Conservation (phyloP, 2,888 invertebrate genomes). For the Monoplex corrugatus region DNA sequence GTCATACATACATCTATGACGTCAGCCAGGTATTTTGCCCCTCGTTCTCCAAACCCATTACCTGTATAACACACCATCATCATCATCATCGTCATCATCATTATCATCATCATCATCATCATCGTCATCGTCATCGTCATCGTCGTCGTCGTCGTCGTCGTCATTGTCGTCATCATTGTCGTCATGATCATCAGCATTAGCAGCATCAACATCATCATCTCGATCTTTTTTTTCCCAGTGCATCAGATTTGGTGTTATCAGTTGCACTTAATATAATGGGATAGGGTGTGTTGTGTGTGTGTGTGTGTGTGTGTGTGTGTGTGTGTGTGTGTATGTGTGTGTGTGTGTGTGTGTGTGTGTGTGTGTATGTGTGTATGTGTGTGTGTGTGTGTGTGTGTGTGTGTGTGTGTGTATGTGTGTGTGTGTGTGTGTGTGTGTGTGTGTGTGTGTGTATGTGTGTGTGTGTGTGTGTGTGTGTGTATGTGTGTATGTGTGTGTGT, state of each 20-base stretch:
- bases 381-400: too few species aligned
- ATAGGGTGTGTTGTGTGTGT: too few species aligned
- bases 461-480: conserved; percentile 2
- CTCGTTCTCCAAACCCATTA: conserved; percentile 57
- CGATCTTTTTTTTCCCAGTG: too few species aligned
- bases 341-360: too few species aligned
- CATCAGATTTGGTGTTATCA: too few species aligned
- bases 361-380: too few species aligned
- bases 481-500: neutral
- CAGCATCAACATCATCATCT: too few species aligned
- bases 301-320: too few species aligned
- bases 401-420: neutral
- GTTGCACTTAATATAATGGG: too few species aligned
- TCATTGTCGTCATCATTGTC: conserved; percentile 6
- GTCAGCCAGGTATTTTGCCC: conserved; percentile 50
- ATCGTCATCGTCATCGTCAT: too few species aligned
- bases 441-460: conserved; percentile 8
- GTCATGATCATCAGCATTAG: neutral
- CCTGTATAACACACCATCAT: conserved; percentile 49
- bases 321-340: too few species aligned
- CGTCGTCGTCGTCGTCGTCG: neutral
- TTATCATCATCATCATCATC: neutral
- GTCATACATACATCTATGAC: conserved; percentile 52
- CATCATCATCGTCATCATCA: neutral
- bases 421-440: conserved; percentile 12